These are phyloP conservation scores for Stylophora pistillata DNA, from an alignment of 64 coral and sea anemone species.

Conservation along the genomic window DNA sequence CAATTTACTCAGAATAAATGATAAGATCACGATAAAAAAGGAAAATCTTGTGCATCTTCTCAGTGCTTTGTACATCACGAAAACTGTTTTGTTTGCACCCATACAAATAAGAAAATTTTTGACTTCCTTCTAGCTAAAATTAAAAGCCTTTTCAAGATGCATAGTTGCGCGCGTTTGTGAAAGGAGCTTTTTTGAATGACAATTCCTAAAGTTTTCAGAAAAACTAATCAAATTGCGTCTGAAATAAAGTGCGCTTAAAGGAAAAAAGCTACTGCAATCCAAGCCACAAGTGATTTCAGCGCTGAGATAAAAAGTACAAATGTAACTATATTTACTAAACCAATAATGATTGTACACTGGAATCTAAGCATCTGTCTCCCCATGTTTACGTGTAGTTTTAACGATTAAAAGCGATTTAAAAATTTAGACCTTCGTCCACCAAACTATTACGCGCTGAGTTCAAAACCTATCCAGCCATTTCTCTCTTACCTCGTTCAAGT, in stretches of 20 bases:
- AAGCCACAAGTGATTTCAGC: neutral
- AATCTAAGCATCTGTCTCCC: neutral
- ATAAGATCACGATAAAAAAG: neutral
- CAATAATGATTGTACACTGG: neutral
- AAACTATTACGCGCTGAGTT: neutral
- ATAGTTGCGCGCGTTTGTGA: no score
- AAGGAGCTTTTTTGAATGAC: no score
- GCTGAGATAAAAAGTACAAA: neutral
- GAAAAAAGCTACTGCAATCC: neutral
- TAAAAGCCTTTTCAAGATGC: no score
- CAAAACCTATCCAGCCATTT: neutral
- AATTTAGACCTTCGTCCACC: no score
- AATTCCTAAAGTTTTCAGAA: no score
- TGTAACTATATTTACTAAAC: neutral
- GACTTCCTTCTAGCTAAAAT: no score
- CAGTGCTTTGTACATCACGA: neutral
- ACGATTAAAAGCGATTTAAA: no score
- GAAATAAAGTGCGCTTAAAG: no score
- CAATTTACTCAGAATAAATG: neutral
- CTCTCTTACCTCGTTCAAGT: constrained; percentile 74
- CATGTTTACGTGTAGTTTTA: no score
- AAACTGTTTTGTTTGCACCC: neutral
- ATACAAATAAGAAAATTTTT: no score
- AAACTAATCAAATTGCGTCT: no score
- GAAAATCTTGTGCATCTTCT: neutral